Percentiles rank a stretch among this genome's conserved stretches.
These are phyloP conservation scores for Lasiurus cinereus DNA, from an alignment of 2,113 vertebrate species.

Conservation along the genomic window DNA sequence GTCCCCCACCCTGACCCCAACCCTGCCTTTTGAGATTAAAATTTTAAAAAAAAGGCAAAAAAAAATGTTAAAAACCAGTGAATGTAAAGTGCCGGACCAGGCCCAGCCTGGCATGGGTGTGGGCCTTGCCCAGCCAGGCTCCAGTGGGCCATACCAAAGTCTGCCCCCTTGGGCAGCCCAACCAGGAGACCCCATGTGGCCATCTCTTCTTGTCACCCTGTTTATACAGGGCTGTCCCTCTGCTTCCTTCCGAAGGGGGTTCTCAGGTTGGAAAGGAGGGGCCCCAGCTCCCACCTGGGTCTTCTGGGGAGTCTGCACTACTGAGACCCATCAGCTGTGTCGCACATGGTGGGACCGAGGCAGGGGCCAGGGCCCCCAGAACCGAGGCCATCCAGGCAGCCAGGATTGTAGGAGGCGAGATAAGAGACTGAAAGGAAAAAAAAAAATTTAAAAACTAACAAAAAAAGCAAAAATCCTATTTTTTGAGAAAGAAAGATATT, in stretches of 20 bases:
- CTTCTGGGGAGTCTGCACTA: conserved; percentile 56
- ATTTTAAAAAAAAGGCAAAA: background rate
- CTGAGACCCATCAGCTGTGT: background rate
- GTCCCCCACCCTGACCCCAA: background rate
- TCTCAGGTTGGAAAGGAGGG: background rate
- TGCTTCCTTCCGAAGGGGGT: background rate
- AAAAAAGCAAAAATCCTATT: conserved; percentile 79
- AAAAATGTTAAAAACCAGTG: conserved; percentile 68
- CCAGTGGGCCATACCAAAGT: conserved; percentile 56
- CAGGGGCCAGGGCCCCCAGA: background rate
- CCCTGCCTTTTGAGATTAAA: conserved; percentile 72
- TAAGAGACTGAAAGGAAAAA: conserved; percentile 11
- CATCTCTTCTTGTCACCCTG: background rate
- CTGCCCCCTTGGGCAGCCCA: background rate
- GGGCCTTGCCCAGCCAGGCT: conserved; percentile 8
- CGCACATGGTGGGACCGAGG: background rate
- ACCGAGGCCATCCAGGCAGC: background rate
- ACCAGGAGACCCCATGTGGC: background rate
- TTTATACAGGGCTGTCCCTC: background rate
- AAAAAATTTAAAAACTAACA: conserved; percentile 59
- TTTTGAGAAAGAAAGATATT: conserved; percentile 85
- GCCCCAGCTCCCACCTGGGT: background rate
- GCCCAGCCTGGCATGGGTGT: conserved; percentile 50
- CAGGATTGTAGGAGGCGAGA: background rate
- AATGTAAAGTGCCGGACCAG: conserved; percentile 73